Evolutionary conservation across 2,888 invertebrate species (phyloP), one percentile per base, ranked within the genome.

Genomic region (Zaprionus obscuricornis): DNA sequence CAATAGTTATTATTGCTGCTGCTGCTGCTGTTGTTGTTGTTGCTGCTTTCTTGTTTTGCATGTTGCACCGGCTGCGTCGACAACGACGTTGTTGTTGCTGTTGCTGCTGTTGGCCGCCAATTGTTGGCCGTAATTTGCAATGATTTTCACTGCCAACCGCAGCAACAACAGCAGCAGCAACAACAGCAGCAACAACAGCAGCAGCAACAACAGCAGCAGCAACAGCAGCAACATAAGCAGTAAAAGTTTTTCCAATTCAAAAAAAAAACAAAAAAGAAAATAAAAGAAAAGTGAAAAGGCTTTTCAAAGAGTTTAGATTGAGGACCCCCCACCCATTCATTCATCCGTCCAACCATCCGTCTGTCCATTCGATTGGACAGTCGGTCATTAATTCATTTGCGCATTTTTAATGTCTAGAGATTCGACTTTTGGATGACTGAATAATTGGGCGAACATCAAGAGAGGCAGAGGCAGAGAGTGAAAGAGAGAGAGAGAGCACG

Each of bases 61-160:
- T 78, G 78, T 75, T 77, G 72, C 82, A 74, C 63, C 43, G 70
- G 62, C 69, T 56, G 34, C 54, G 27, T 31, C 33, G 34, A 45
- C 34, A n/a, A n/a, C n/a, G n/a, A n/a, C n/a, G 5, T 4, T 4
- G 5, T 24, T 6, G 24, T 24, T 24, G 24, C 4, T 24, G 24
- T 4, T 24, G 4, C n/a, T n/a, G n/a, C n/a, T 22, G 64, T 49
- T 55, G 49, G 43, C 60, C 45, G 52, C 50, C 66, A 47, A 55
- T 60, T 70, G 73, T 69, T 69, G 73, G 58, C 77, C 65, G 77
- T 67, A 65, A 81, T 81, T 77, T 81, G 64, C 73, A 65, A 27
- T 59, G 66, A 70, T 79, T 82, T 83, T 82, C 84, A 84, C 81
- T 77, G 84, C 67, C 78, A 75, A 74, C 69, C 82, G 46, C 73